phyloP scores from a whole-genome alignment of 2,888 invertebrate species.

The Polyploca ridens region DNA sequence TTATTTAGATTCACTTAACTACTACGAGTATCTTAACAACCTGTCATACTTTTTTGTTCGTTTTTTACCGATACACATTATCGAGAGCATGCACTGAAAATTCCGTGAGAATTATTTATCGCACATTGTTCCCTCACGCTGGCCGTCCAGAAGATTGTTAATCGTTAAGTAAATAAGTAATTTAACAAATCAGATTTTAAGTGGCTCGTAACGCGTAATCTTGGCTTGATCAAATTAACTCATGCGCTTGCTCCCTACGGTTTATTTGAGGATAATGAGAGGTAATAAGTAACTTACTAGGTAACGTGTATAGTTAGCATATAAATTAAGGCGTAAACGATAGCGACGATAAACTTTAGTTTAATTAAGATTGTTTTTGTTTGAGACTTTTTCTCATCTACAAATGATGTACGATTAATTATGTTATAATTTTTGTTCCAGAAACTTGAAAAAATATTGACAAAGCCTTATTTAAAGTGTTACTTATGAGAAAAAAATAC shows the following conservation, averaged over 20 bases:
- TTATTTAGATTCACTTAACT: background rate
- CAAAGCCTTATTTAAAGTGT: too few relatives aligned
- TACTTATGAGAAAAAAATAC: too few relatives aligned
- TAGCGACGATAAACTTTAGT: background rate
- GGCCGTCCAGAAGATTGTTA: slow-evolving; percentile 39
- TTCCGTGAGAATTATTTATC: slow-evolving; percentile 8
- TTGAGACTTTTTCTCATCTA: background rate
- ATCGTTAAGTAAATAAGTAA: slow-evolving; percentile 69
- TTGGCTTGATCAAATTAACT: slow-evolving; percentile 71
- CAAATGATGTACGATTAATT: background rate
- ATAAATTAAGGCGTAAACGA: slow-evolving; percentile 38
- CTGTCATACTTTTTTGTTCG: background rate
- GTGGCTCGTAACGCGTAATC: slow-evolving; percentile 56
- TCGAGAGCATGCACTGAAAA: background rate
- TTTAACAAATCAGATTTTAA: slow-evolving; percentile 71
- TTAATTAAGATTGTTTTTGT: slow-evolving; percentile 2
- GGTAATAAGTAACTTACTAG: slow-evolving; percentile 60
- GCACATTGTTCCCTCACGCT: slow-evolving; percentile 17
- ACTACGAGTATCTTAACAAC: background rate
- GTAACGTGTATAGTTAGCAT: slow-evolving; percentile 55
- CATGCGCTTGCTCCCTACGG: slow-evolving; percentile 54
- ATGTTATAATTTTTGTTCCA: background rate
- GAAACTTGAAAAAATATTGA: background rate
- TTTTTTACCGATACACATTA: background rate
- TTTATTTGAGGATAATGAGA: slow-evolving; percentile 70